Evolutionary conservation across 1,140 invertebrate genomes (phyloP).

Genomic region (Potamilus streckersoni): DNA sequence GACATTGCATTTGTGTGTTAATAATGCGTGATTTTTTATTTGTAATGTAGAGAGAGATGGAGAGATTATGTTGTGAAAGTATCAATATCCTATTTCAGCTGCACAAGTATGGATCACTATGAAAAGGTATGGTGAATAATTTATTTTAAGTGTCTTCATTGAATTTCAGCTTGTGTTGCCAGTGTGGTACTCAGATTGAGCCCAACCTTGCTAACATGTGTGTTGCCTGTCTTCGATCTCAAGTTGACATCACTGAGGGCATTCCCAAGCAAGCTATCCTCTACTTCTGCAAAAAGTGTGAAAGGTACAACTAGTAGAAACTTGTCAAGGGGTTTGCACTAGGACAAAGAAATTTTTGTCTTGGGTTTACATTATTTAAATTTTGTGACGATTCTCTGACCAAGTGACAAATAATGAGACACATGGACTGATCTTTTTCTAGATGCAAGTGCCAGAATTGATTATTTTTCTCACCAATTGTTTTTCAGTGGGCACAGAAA

Average conservation of each 20-base stretch:
- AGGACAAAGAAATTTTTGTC: background rate
- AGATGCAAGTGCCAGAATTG: background rate
- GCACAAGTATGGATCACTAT: no score
- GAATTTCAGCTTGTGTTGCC: slow-evolving; percentile 70
- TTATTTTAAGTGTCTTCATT: slow-evolving; percentile 11
- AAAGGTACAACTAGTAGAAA: slow-evolving; percentile 48
- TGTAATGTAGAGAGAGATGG: no score
- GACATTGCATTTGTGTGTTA: no score
- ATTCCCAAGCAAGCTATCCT: slow-evolving; percentile 87
- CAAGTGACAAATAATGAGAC: background rate
- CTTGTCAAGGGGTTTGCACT: background rate
- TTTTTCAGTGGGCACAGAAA: background rate
- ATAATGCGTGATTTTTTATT: no score
- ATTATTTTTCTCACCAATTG: no score
- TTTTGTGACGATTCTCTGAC: no score
- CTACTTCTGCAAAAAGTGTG: slow-evolving; percentile 82
- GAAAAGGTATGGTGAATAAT: background rate
- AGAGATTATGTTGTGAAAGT: no score
- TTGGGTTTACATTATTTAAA: no score
- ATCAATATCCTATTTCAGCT: no score
- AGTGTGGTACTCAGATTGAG: slow-evolving; percentile 78
- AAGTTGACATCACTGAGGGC: slow-evolving; percentile 95
- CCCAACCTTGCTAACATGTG: slow-evolving; percentile 99
- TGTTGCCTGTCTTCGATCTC: slow-evolving; percentile 87
- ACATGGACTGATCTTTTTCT: background rate